Conservation (phyloP, 2,888 invertebrate genomes). For the Tuberolachnus salignus region DNA sequence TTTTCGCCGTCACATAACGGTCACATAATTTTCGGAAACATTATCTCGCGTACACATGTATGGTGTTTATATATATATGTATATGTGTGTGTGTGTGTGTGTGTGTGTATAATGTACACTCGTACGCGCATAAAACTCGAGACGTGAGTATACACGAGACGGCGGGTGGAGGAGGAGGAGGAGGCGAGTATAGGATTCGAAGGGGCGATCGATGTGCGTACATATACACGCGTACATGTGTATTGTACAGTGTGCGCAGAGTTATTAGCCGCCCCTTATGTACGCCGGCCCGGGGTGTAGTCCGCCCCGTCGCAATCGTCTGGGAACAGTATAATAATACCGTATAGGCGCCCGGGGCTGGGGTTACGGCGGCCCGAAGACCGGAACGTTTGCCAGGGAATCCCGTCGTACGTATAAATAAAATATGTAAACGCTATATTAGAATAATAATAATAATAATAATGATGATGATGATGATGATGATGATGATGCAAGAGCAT, state of each 20-base stretch:
- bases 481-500: too few species aligned
- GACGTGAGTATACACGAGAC: not conserved
- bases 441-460: too few species aligned
- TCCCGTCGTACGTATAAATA: not conserved
- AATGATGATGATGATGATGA: too few species aligned
- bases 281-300: too few species aligned
- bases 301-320: too few species aligned
- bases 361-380: not conserved
- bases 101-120: too few species aligned
- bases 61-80: not conserved
- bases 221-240: too few species aligned
- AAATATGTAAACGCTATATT: constrained; percentile 38
- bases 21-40: constrained; percentile 54
- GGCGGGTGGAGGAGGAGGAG: not conserved
- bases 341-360: not conserved
- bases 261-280: constrained; percentile 42
- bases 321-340: not conserved
- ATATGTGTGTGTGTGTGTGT: not conserved
- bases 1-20: constrained; percentile 31
- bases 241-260: constrained; percentile 31
- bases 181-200: not conserved
- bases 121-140: not conserved
- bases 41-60: constrained; percentile 5
- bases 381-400: constrained; percentile 48
- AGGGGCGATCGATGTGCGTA: constrained; percentile 40